These are phyloP conservation scores for Dryocosmus kuriphilus DNA, from an alignment of 2,888 invertebrate genomes.

Conservation along the genomic window DNA sequence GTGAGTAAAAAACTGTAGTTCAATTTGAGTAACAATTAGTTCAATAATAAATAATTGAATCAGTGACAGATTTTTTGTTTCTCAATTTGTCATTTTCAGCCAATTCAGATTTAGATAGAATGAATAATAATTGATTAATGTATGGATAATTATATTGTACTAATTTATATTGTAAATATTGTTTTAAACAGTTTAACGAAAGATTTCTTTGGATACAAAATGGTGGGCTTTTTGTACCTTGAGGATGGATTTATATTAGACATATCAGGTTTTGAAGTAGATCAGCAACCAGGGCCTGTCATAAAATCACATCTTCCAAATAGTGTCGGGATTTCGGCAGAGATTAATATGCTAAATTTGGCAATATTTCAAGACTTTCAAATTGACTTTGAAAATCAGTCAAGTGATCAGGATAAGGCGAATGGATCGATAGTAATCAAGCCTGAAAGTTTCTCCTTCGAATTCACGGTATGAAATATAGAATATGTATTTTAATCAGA, in stretches of 20 bases:
- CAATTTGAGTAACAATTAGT: no score
- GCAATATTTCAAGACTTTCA: slow-evolving; percentile 12
- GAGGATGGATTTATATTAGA: slow-evolving; percentile 16
- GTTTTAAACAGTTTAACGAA: background rate
- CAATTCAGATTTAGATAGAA: no score
- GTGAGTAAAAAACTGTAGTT: no score
- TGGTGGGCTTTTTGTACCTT: background rate
- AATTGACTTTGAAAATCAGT: background rate
- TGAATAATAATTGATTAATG: no score
- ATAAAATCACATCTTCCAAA: no score
- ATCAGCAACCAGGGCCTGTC: background rate
- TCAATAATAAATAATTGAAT: no score
- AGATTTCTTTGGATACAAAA: background rate
- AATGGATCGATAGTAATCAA: slow-evolving; percentile 1
- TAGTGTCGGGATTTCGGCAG: background rate
- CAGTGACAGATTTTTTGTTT: no score
- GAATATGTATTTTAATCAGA: background rate
- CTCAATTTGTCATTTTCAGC: no score
- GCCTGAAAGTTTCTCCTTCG: background rate
- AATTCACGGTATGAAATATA: background rate
- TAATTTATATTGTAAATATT: background rate
- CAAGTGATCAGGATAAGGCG: background rate
- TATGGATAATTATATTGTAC: no score
- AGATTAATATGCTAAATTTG: background rate
- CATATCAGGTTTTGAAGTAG: background rate